A percentile compares a stretch with the other conserved stretches of the same genome.
phyloP scores from a whole-genome alignment of 2,113 vertebrate genomes.

The Onychostoma macrolepis region DNA sequence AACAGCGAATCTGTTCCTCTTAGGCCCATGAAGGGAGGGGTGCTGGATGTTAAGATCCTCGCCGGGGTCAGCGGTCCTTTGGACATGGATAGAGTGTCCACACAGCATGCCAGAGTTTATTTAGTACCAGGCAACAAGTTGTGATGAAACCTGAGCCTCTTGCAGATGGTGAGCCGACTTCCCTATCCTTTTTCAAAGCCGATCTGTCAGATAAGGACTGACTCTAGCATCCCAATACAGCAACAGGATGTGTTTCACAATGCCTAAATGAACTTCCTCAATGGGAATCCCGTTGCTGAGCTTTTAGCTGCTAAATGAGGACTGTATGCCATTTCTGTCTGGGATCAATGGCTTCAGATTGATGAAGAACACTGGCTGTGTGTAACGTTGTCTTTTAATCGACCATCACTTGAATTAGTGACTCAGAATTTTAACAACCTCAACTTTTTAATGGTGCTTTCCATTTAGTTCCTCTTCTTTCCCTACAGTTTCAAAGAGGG shows the following conservation, averaged over 20 bases:
- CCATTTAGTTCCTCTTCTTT: constrained; percentile 5
- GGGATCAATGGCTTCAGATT: not conserved
- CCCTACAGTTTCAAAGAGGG: not conserved
- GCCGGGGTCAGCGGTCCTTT: constrained; percentile 72
- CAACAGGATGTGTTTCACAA: constrained; percentile 29
- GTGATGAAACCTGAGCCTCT: constrained; percentile 75
- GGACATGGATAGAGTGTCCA: constrained; percentile 74
- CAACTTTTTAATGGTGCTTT: not conserved
- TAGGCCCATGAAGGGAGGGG: constrained; percentile 53
- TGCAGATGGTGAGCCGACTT: constrained; percentile 67
- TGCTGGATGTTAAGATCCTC: constrained; percentile 66
- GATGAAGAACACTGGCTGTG: not conserved
- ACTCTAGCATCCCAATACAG: constrained; percentile 41
- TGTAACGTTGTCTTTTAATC: not conserved
- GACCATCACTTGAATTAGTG: not conserved
- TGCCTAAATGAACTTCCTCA: constrained; percentile 24
- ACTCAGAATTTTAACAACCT: not conserved
- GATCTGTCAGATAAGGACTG: constrained; percentile 43
- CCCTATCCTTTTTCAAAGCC: constrained; percentile 63
- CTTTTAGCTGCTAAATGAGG: constrained; percentile 13
- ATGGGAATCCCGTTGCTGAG: constrained; percentile 17
- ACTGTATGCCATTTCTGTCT: not conserved
- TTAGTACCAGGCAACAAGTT: constrained; percentile 82
- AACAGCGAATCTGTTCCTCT: constrained; percentile 5
- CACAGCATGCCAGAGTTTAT: constrained; percentile 82